phyloP scores from a whole-genome alignment of 2,888 invertebrate genomes.

The Anodontia alba region DNA sequence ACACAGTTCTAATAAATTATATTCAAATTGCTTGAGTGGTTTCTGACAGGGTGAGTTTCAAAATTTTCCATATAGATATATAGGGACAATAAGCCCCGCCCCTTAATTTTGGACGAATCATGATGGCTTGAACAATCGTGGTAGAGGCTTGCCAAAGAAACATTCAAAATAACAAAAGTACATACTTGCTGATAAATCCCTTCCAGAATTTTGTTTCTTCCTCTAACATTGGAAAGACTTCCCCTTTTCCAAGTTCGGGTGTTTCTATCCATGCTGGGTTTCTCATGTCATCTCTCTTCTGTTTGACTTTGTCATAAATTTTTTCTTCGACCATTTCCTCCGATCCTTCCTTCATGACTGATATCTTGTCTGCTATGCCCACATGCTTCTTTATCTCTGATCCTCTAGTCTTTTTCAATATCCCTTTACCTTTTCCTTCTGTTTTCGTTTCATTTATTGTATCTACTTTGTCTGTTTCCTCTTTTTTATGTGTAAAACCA shows the following conservation, averaged over 20 bases:
- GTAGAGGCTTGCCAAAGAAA: too few species aligned
- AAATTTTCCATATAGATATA: too few species aligned
- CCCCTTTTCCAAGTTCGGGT: slow-evolving; percentile 70
- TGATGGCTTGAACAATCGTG: too few species aligned
- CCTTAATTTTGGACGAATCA: too few species aligned
- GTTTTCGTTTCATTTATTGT: background rate
- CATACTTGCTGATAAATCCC: slow-evolving; percentile 89
- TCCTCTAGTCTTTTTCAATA: slow-evolving; percentile 11
- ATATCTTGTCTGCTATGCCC: slow-evolving; percentile 36
- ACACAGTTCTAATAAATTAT: too few species aligned
- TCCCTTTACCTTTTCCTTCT: slow-evolving; percentile 28
- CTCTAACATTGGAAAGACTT: slow-evolving; percentile 60
- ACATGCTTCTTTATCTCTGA: slow-evolving; percentile 4
- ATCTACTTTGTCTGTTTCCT: background rate
- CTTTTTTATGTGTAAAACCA: background rate
- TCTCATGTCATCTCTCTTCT: slow-evolving; percentile 68
- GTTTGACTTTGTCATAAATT: slow-evolving; percentile 47
- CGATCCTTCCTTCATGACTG: background rate
- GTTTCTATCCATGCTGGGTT: slow-evolving; percentile 78
- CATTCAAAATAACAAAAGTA: too few species aligned
- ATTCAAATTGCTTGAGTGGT: too few species aligned
- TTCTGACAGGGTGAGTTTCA: too few species aligned
- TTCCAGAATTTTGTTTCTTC: slow-evolving; percentile 97
- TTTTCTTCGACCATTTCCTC: slow-evolving; percentile 39
- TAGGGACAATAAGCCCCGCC: too few species aligned